A percentile compares a stretch with the other conserved stretches of the same genome.
phyloP scores from a whole-genome alignment of 2,888 invertebrate species.

The Deilephila porcellus region DNA sequence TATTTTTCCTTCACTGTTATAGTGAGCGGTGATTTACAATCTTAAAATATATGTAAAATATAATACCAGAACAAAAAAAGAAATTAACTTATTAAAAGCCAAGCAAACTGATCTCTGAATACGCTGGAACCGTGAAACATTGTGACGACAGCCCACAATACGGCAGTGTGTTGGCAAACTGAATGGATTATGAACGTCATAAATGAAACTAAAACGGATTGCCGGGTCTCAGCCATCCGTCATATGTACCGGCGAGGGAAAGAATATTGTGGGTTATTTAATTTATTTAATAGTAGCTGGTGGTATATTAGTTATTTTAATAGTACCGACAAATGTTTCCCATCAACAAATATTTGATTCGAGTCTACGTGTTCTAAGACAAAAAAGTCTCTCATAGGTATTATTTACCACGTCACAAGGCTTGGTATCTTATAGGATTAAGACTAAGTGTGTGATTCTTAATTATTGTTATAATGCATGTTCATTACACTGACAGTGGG shows the following conservation, averaged over 20 bases:
- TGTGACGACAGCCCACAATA: conserved; percentile 30
- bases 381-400: too few relatives aligned
- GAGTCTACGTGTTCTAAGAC: too few relatives aligned
- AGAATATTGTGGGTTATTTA: conserved; percentile 51
- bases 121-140: background rate
- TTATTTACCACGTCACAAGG: too few relatives aligned
- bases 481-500: too few relatives aligned
- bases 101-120: background rate
- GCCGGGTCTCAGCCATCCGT: conserved; percentile 65
- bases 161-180: conserved; percentile 45
- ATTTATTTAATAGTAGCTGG: background rate
- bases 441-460: too few relatives aligned
- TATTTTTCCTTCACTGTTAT: too few relatives aligned
- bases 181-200: conserved; percentile 75
- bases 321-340: too few relatives aligned
- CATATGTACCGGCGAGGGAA: conserved; percentile 42
- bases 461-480: too few relatives aligned
- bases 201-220: conserved; percentile 76
- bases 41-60: background rate
- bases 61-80: background rate
- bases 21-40: too few relatives aligned
- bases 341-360: too few relatives aligned
- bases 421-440: too few relatives aligned
- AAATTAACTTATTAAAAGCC: conserved; percentile 12
- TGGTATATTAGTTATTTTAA: too few relatives aligned